Conservation (phyloP, 2,797 vertebrate species). For the Acanthiza pusilla region DNA sequence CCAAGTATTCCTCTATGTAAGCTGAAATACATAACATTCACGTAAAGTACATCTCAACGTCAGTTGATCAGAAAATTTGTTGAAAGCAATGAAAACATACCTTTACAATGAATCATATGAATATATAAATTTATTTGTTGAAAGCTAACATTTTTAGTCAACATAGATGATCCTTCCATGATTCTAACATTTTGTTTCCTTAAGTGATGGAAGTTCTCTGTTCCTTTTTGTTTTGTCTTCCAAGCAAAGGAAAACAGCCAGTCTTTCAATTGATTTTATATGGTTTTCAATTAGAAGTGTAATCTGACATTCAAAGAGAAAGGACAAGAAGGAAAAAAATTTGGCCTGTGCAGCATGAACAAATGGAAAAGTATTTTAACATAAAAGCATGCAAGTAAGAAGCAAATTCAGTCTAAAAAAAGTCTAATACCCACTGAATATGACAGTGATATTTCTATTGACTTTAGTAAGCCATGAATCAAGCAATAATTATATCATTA, state of each 20-base stretch:
- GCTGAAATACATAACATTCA: neutral
- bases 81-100: neutral
- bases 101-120: neutral
- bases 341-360: neutral
- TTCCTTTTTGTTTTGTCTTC: neutral
- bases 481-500: conserved; percentile 18
- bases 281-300: neutral
- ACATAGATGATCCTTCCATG: neutral
- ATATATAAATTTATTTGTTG: neutral
- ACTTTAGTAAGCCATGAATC: neutral
- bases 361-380: neutral
- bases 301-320: neutral
- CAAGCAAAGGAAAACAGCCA: neutral
- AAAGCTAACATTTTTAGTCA: neutral
- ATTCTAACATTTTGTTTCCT: neutral
- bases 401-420: neutral
- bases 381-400: neutral
- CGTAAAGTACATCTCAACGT: neutral
- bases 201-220: rapidly evolving
- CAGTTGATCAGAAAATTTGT: neutral
- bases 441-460: neutral
- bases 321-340: neutral
- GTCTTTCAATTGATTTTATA: neutral
- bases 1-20: neutral
- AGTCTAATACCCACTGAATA: neutral